Conservation (phyloP, 2,888 invertebrate species). For the Hoplodrina ambigua region DNA sequence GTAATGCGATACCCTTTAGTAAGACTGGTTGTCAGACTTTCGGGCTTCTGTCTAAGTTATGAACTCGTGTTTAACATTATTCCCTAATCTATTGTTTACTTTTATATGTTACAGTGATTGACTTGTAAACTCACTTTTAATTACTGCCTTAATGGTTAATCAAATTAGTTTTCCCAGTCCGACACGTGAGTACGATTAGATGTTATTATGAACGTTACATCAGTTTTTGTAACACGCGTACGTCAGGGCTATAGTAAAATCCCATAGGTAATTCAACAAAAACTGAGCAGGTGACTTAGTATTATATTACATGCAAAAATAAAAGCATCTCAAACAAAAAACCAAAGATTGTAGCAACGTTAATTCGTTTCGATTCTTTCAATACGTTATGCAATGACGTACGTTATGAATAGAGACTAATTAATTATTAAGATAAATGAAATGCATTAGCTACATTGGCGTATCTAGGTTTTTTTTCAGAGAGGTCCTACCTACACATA, state of each 20-base stretch:
- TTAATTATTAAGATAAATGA: too few species aligned
- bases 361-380: neutral
- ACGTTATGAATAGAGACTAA: too few species aligned
- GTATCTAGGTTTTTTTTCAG: too few species aligned
- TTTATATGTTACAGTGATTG: neutral
- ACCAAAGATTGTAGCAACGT: neutral
- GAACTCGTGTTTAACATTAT: too few species aligned
- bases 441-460: too few species aligned
- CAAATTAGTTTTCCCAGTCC: slow-evolving; percentile 4
- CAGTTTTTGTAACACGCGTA: slow-evolving; percentile 26
- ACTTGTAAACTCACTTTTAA: slow-evolving; percentile 10
- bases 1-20: too few species aligned
- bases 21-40: too few species aligned
- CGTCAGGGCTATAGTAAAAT: slow-evolving; percentile 1
- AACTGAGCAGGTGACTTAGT: neutral
- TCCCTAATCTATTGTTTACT: neutral
- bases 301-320: neutral
- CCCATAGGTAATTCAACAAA: slow-evolving; percentile 14
- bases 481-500: too few species aligned
- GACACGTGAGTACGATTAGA: neutral
- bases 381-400: too few species aligned
- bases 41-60: too few species aligned
- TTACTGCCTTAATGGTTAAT: neutral
- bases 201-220: slow-evolving; percentile 5
- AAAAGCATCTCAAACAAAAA: slow-evolving; percentile 8